Percentiles rank a stretch among this genome's conserved stretches.
These are phyloP conservation scores for Erythrocebus patas DNA, from an alignment of 2,113 vertebrate species.

Conservation along the genomic window DNA sequence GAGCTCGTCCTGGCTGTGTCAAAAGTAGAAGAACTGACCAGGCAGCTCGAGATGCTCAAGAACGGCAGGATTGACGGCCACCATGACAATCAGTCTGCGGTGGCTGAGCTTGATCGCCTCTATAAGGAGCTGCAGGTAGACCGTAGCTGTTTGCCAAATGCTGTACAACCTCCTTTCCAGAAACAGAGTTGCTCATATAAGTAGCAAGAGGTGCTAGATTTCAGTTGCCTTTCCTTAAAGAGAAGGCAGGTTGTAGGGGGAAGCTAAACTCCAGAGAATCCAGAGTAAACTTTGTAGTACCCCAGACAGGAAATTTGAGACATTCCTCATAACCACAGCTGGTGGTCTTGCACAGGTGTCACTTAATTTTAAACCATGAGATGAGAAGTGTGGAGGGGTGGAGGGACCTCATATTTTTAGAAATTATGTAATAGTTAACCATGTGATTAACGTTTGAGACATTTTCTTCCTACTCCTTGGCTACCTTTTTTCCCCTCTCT, in stretches of 20 bases:
- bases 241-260: not conserved
- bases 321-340: not conserved
- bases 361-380: not conserved
- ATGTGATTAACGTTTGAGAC: not conserved
- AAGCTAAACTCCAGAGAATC: not conserved
- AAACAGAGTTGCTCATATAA: no score
- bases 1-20: slow-evolving; percentile 93
- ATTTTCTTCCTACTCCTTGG: slow-evolving; percentile 64
- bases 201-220: not conserved
- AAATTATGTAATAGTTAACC: not conserved
- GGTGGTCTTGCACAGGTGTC: not conserved
- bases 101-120: slow-evolving; percentile 94
- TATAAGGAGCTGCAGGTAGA: slow-evolving; percentile 98
- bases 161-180: no score
- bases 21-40: slow-evolving; percentile 95
- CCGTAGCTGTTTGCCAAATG: accelerated
- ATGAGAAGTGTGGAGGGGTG: not conserved
- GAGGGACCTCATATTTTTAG: not conserved
- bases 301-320: not conserved
- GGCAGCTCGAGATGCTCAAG: slow-evolving; percentile 97
- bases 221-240: not conserved
- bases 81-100: slow-evolving; percentile 92
- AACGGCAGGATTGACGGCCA: slow-evolving; percentile 92
- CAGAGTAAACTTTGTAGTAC: not conserved
- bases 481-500: slow-evolving; percentile 7